A percentile compares a stretch with the other conserved stretches of the same genome.
These are phyloP conservation scores for Halcyon badia DNA, from an alignment of 2,797 vertebrate genomes.

Conservation along the genomic window DNA sequence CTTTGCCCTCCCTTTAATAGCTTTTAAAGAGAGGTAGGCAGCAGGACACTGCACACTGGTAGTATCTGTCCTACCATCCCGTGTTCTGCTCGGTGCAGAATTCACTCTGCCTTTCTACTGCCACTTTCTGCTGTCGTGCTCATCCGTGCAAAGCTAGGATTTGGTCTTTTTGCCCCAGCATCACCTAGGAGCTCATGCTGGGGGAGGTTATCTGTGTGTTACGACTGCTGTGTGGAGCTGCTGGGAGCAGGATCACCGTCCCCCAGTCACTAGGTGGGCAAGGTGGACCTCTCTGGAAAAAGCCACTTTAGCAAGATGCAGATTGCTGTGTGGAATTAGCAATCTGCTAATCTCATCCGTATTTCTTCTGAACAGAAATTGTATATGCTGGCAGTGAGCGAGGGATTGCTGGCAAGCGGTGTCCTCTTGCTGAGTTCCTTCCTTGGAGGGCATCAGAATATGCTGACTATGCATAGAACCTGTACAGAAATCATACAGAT, in stretches of 20 bases:
- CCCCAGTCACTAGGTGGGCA: rapidly evolving
- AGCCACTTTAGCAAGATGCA: background rate
- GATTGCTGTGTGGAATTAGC: background rate
- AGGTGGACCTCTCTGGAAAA: rapidly evolving
- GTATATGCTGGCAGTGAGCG: background rate
- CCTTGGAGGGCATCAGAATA: background rate
- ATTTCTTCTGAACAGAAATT: background rate
- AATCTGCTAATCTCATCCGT: background rate
- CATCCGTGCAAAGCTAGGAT: too few species aligned
- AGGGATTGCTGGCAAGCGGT: background rate
- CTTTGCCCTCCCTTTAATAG: background rate
- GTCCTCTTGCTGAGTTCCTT: background rate
- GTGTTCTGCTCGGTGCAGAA: background rate
- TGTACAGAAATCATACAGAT: background rate
- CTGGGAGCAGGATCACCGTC: rapidly evolving
- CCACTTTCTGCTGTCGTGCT: background rate
- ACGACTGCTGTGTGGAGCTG: background rate
- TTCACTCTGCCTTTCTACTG: background rate
- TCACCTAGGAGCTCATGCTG: background rate
- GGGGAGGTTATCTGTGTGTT: background rate
- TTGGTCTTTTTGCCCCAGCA: background rate
- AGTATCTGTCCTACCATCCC: background rate
- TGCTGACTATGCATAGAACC: too few species aligned
- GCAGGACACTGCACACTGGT: background rate
- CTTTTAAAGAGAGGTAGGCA: background rate